These are phyloP conservation scores for Ormyrus labotus DNA, from an alignment of 2,888 invertebrate species.

Conservation along the genomic window DNA sequence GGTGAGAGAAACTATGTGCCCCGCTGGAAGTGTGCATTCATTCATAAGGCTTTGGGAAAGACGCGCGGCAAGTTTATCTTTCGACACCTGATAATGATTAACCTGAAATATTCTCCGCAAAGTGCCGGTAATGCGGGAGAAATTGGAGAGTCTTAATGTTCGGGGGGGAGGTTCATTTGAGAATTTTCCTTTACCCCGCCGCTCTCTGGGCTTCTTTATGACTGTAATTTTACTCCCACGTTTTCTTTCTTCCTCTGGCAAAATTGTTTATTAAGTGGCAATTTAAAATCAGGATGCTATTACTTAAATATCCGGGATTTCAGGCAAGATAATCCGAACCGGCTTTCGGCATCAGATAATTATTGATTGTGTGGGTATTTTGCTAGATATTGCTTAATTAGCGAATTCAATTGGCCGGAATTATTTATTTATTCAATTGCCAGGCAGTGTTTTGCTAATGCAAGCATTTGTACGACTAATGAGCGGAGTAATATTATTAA, in stretches of 20 bases:
- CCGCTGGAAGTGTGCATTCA: slow-evolving; percentile 6
- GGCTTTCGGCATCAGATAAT: too few species aligned
- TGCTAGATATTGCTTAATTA: too few species aligned
- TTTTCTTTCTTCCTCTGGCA: slow-evolving; percentile 11
- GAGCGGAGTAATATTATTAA: slow-evolving; percentile 43
- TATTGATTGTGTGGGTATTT: too few species aligned
- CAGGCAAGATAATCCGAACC: too few species aligned
- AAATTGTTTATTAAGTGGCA: slow-evolving; percentile 28
- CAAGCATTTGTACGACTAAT: slow-evolving; percentile 14
- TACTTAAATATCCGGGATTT: neutral
- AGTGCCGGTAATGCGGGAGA: slow-evolving; percentile 32
- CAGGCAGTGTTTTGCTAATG: too few species aligned
- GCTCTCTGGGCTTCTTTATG: slow-evolving; percentile 23
- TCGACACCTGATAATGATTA: slow-evolving; percentile 52
- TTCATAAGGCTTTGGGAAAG: slow-evolving; percentile 43
- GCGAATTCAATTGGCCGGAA: too few species aligned
- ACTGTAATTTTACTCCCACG: slow-evolving; percentile 44
- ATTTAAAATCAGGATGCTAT: slow-evolving; percentile 4
- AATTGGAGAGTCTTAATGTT: slow-evolving; percentile 49
- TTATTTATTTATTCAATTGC: too few species aligned
- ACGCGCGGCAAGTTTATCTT: slow-evolving; percentile 42
- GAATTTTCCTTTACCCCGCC: slow-evolving; percentile 3
- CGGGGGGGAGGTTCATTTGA: slow-evolving; percentile 21
- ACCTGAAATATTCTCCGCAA: slow-evolving; percentile 46
- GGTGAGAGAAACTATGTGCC: neutral